These are phyloP conservation scores for Aquatica leii DNA, from an alignment of 2,888 invertebrate species.

Conservation along the genomic window DNA sequence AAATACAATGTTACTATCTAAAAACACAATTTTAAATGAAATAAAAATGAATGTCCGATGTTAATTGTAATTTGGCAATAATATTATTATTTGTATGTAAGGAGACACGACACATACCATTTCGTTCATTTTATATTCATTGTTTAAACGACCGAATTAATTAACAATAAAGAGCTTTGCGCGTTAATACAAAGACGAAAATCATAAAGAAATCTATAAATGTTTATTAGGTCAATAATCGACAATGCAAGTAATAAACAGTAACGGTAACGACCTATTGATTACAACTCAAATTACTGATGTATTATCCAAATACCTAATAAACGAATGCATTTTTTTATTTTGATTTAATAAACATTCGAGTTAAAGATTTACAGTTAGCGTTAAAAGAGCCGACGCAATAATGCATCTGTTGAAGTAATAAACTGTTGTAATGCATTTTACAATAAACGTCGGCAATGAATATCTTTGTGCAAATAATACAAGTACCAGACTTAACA, in stretches of 20 bases:
- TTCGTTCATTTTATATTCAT: background rate
- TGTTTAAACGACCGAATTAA: background rate
- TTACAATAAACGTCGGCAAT: too few species aligned
- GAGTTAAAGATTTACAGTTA: too few species aligned
- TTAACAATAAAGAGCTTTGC: conserved; percentile 4
- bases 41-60: conserved; percentile 1
- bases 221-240: conserved; percentile 5
- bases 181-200: background rate
- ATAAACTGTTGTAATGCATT: too few species aligned
- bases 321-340: too few species aligned
- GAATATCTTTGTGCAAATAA: too few species aligned
- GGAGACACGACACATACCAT: background rate
- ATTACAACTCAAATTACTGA: background rate
- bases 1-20: conserved; percentile 26
- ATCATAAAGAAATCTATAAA: conserved; percentile 9
- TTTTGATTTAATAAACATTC: too few species aligned
- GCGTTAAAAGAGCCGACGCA: too few species aligned
- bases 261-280: conserved; percentile 12
- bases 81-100: background rate
- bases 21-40: conserved; percentile 30
- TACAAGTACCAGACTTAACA: too few species aligned
- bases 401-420: too few species aligned
- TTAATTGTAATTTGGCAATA: conserved; percentile 13
- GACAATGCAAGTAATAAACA: conserved; percentile 6
- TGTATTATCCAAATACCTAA: too few species aligned